Evolutionary conservation across 2,113 vertebrate genomes (phyloP).

Genomic region (Muntiacus muntjak): DNA sequence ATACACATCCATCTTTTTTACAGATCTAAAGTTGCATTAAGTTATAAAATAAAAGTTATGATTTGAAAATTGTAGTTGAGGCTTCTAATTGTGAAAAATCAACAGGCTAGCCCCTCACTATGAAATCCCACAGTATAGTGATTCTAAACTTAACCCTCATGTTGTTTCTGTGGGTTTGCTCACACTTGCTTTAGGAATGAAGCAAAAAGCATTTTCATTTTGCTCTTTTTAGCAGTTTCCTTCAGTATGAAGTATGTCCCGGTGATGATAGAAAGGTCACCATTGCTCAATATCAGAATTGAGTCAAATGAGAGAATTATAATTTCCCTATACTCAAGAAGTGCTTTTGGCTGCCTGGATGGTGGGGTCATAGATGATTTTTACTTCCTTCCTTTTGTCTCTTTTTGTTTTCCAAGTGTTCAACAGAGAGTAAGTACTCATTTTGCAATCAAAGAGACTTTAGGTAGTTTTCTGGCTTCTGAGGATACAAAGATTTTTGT

Average conservation of each 20-base stretch:
- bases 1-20: not conserved
- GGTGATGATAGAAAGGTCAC: not conserved
- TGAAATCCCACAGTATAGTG: not conserved
- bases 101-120: not conserved
- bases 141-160: not conserved
- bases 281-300: not conserved
- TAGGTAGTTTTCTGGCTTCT: not conserved
- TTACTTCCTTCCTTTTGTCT: not conserved
- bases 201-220: not conserved
- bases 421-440: not conserved
- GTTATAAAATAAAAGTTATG: not conserved
- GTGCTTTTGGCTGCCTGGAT: not conserved
- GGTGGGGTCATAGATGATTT: not conserved
- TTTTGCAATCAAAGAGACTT: constrained; percentile 14
- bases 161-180: not conserved
- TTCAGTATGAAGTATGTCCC: not conserved
- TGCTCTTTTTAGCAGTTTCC: not conserved
- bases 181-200: not conserved
- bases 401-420: constrained; percentile 19
- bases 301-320: not conserved
- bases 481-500: not conserved
- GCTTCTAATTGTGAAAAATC: not conserved
- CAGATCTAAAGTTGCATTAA: not conserved
- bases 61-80: not conserved
- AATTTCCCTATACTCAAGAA: not conserved